A percentile compares a stretch with the other conserved stretches of the same genome.
These are phyloP conservation scores for Numida meleagris DNA, from an alignment of 2,113 vertebrate genomes.

Conservation along the genomic window DNA sequence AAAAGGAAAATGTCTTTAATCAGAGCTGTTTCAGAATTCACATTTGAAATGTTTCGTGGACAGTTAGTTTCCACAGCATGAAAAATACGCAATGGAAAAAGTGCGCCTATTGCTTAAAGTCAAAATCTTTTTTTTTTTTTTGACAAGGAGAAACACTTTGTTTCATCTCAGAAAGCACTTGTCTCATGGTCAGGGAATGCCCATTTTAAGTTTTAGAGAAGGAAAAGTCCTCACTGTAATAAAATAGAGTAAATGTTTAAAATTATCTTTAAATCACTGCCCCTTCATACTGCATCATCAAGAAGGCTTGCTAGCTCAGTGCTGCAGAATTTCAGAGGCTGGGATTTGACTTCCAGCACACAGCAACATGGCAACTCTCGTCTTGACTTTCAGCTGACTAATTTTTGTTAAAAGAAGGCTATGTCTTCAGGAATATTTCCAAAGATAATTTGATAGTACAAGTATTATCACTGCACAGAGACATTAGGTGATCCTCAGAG, in stretches of 20 bases:
- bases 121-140: constrained; percentile 60
- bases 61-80: constrained; percentile 15
- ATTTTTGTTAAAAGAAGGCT: not conserved
- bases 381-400: not conserved
- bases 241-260: constrained; percentile 52
- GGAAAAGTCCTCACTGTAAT: constrained; percentile 13
- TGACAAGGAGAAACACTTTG: constrained; percentile 33
- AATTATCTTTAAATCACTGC: constrained; percentile 47
- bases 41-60: constrained; percentile 43
- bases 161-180: constrained; percentile 51
- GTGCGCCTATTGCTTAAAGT: constrained; percentile 52
- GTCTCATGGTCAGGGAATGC: not conserved
- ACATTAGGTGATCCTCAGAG: not conserved
- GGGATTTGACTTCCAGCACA: not conserved
- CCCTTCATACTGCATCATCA: constrained; percentile 4
- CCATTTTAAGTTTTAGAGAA: constrained; percentile 49
- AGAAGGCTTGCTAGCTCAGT: not conserved
- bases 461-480: not conserved
- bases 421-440: not conserved
- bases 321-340: not conserved
- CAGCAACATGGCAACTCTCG: not conserved
- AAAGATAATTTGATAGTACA: not conserved
- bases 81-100: constrained; percentile 49
- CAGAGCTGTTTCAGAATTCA: constrained; percentile 24
- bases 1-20: constrained; percentile 38